phyloP scores from a whole-genome alignment of 2,113 vertebrate genomes.

The Sminthopsis crassicaudata region DNA sequence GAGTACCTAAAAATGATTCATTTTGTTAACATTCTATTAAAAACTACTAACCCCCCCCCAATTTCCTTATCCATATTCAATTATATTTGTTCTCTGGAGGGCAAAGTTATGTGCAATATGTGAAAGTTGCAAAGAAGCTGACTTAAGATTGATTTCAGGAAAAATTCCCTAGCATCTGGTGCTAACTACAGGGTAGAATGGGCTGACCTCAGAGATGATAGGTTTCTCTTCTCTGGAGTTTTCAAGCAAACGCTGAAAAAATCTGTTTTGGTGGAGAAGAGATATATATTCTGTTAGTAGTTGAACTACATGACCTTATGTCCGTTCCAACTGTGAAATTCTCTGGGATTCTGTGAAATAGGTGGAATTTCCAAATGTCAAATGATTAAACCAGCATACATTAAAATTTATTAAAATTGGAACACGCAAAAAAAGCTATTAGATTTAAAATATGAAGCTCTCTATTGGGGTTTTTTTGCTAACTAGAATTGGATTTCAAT shows the following conservation, averaged over 20 bases:
- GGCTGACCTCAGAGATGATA: neutral
- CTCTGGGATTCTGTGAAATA: conserved; percentile 24
- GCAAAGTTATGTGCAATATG: neutral
- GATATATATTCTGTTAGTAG: neutral
- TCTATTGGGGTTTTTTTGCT: neutral
- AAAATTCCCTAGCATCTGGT: neutral
- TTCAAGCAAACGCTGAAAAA: neutral
- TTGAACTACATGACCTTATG: neutral
- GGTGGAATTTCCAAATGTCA: conserved; percentile 6
- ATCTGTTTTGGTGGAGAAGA: neutral
- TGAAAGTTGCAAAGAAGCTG: neutral
- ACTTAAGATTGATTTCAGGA: neutral
- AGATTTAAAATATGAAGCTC: neutral
- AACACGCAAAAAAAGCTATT: neutral
- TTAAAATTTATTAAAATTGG: conserved; percentile 9
- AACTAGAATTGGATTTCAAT: conserved; percentile 19
- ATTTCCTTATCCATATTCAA: neutral
- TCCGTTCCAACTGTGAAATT: neutral
- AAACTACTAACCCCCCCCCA: neutral
- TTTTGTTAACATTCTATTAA: neutral
- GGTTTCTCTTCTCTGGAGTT: neutral
- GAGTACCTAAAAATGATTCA: neutral
- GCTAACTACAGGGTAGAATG: neutral
- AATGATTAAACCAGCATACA: conserved; percentile 5
- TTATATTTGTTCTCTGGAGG: neutral